Evolutionary conservation across 2,888 invertebrate species (phyloP), one percentile per base, ranked within the genome.

Genomic region (Gonocerus acuteangulatus): DNA sequence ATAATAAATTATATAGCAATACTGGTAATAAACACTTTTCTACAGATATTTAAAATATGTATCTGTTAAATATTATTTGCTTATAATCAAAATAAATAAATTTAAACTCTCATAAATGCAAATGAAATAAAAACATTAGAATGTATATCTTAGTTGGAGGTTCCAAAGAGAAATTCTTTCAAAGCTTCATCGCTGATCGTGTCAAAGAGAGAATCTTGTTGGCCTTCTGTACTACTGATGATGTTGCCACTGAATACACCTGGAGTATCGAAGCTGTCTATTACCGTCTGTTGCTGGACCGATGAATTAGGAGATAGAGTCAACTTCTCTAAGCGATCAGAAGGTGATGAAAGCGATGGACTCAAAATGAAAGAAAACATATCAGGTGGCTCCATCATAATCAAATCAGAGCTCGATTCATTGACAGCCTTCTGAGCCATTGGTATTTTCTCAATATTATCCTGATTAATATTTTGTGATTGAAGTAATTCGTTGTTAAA

Each of bases 141-240:
- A 32, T 16, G 18, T 23, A 42, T 9, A 22, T 19, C 16, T 59
- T 18, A 48, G 32, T 39, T 60, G 36, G 27, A 18, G 22, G 32
- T 23, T 2, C 52, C 61, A 42, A 61, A 61, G 18, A 59, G 56
- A 19, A 63, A 39, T 16, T 52, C 59, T 63, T 59, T 69, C 51
- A 61, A 63, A 57, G 27, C 58, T 22, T 66, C 60, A 60, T 60
- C 61, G 44, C 65, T 62, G 9, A 56, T 54, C 47, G 63, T 51
- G 34, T 64, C 51, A 54, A 62, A 21, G 60, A 32, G 21, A 52
- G 62, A 61, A 48, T 67, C 62, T 49, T 67, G 61, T 6, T 21
- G 45, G 4, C 2, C 34, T 15, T 47, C 22, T 19, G 23, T 36
- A 44, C 27, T 6, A 23, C 27, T 18, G 27, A 23, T 44, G 19